phyloP scores from a whole-genome alignment of 2,113 vertebrate species.

The Siniperca chuatsi region DNA sequence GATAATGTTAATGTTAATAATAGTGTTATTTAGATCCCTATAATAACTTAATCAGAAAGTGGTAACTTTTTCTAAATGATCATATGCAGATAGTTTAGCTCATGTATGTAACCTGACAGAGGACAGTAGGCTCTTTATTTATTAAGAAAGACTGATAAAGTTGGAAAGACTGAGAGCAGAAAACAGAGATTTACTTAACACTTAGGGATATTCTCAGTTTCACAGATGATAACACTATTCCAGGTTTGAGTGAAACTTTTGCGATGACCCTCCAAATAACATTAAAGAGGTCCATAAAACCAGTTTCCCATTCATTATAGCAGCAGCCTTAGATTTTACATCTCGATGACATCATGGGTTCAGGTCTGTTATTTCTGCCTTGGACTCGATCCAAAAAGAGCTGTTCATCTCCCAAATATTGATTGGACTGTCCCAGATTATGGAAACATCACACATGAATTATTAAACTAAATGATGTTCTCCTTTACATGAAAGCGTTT shows the following conservation, averaged over 20 bases:
- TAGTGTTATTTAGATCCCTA: background rate
- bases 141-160: background rate
- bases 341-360: slow-evolving; percentile 66
- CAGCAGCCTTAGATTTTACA: slow-evolving; percentile 34
- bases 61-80: background rate
- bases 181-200: background rate
- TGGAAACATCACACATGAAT: slow-evolving; percentile 37
- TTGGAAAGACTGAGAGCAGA: background rate
- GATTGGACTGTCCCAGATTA: slow-evolving; percentile 45
- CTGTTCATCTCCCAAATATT: slow-evolving; percentile 51
- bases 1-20: background rate
- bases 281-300: slow-evolving; percentile 22
- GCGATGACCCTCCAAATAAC: slow-evolving; percentile 20
- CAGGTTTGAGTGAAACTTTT: slow-evolving; percentile 41
- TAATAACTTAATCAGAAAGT: background rate
- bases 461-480: slow-evolving; percentile 1
- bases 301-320: background rate
- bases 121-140: background rate
- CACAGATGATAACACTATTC: background rate
- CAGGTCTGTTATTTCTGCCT: slow-evolving; percentile 40
- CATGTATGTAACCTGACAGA: background rate
- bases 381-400: slow-evolving; percentile 51
- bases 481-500: slow-evolving; percentile 14
- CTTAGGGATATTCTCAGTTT: background rate
- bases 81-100: background rate